Evolutionary conservation across 2,888 invertebrate species (phyloP).

Genomic region (Hypselothyrea guttata): DNA sequence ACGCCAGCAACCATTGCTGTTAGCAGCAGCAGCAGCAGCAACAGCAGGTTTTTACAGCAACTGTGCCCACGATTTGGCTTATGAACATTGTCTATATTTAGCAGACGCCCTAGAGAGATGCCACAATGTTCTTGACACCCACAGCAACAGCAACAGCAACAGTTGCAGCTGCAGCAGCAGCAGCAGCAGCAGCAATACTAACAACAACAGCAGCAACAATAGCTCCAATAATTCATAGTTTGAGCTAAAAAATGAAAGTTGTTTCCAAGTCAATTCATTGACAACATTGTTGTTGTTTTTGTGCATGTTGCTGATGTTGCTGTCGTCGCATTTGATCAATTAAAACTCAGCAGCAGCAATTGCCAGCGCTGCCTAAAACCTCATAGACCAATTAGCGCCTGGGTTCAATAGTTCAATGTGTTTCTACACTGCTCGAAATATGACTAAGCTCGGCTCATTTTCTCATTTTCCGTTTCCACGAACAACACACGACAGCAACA

Average conservation of each 20-base stretch:
- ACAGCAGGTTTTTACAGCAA: constrained; percentile 43
- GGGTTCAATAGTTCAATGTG: constrained; percentile 68
- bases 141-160: constrained; percentile 47
- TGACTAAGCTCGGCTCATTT: constrained; percentile 48
- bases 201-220: constrained; percentile 10
- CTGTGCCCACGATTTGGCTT: constrained; percentile 28
- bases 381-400: constrained; percentile 63
- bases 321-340: constrained; percentile 68
- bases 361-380: constrained; percentile 53
- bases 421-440: constrained; percentile 12
- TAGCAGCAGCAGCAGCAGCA: constrained; percentile 22
- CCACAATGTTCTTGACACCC: constrained; percentile 66
- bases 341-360: constrained; percentile 39
- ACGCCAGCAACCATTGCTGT: constrained; percentile 41
- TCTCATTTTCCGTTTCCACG: no score
- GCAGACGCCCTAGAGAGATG: constrained; percentile 59
- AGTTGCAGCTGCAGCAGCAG: constrained; percentile 35
- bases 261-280: constrained; percentile 46
- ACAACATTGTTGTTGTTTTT: constrained; percentile 5
- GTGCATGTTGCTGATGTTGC: constrained; percentile 11
- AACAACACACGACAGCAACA: neutral
- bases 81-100: constrained; percentile 61
- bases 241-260: constrained; percentile 70
- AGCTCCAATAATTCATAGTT: constrained; percentile 25
- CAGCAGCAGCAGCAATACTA: constrained; percentile 33